Conservation (phyloP, 2,113 vertebrate species). For the rat (Rattus norvegicus) region GRCr8 NC_086028.1:68189001-68189500, state of each 20-base stretch:
- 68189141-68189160: not conserved
- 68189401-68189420: not conserved
- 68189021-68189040: not conserved
- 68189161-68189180: not conserved
- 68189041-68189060: not conserved
- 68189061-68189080: not conserved
- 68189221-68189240: not conserved
- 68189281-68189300: not conserved
- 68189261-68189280: not conserved
- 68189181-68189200: not conserved
- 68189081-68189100: no score
- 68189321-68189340: not conserved
- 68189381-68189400: not conserved
- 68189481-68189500: constrained; percentile 7
- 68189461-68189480: constrained; percentile 4
- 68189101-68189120: not conserved
- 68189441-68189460: not conserved
- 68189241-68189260: not conserved
- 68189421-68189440: not conserved
- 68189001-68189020: not conserved
- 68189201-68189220: not conserved
- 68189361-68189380: not conserved
- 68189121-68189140: not conserved
- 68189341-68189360: not conserved
- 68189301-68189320: not conserved